Evolutionary conservation across 2,888 invertebrate species (phyloP).

Genomic region (Chesias legatella): DNA sequence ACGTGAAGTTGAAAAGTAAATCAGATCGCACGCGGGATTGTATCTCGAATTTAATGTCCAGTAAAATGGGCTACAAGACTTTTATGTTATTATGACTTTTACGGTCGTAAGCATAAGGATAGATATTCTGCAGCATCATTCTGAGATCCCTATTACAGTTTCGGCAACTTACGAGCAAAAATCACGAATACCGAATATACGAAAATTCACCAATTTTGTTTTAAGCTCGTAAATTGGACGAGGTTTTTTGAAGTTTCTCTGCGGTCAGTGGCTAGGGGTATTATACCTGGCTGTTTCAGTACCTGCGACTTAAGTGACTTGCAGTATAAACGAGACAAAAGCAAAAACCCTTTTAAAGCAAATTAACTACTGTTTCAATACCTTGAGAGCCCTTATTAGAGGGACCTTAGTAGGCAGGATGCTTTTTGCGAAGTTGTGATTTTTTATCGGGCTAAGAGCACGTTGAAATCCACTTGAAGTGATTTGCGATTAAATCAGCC

Average conservation of each 20-base stretch:
- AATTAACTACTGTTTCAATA: too few species aligned
- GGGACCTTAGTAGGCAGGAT: too few species aligned
- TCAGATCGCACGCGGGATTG: slow-evolving; percentile 10
- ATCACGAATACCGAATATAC: slow-evolving; percentile 5
- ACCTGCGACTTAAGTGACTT: slow-evolving; percentile 14
- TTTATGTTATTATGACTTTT: slow-evolving; percentile 3
- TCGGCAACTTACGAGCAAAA: slow-evolving; percentile 5
- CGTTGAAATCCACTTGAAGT: neutral
- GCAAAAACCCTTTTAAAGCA: too few species aligned
- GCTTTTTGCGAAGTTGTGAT: too few species aligned
- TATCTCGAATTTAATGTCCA: slow-evolving; percentile 24
- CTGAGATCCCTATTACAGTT: neutral
- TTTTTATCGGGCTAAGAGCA: neutral
- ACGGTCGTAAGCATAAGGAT: slow-evolving; percentile 2
- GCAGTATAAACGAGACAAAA: slow-evolving; percentile 2
- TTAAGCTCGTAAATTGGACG: neutral
- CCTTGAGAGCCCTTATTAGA: too few species aligned
- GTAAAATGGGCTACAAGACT: slow-evolving; percentile 8
- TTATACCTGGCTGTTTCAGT: slow-evolving; percentile 19
- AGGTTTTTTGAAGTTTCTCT: slow-evolving; percentile 1
- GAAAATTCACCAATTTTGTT: slow-evolving; percentile 7
- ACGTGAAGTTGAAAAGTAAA: slow-evolving; percentile 4
- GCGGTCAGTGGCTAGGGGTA: slow-evolving; percentile 2
- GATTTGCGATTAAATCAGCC: too few species aligned
- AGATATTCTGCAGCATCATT: slow-evolving; percentile 1